These are phyloP conservation scores for Hybognathus amarus DNA, from an alignment of 2,797 vertebrate species.

Conservation along the genomic window DNA sequence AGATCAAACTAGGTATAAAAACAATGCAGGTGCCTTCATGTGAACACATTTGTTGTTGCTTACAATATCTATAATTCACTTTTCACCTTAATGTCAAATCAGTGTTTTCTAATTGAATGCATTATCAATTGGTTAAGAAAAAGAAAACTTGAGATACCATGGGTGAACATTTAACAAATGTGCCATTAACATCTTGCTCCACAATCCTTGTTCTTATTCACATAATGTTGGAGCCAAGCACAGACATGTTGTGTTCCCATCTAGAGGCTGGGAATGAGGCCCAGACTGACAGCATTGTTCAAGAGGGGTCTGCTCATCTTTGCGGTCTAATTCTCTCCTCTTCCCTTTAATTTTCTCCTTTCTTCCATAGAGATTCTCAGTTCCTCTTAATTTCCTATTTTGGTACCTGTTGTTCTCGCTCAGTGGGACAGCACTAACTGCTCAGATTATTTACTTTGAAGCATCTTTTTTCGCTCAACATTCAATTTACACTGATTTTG, in stretches of 20 bases:
- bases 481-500: background rate
- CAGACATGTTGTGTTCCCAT: constrained; percentile 53
- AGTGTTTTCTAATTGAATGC: constrained; percentile 65
- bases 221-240: constrained; percentile 43
- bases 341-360: constrained; percentile 45
- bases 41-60: background rate
- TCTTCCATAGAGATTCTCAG: constrained; percentile 60
- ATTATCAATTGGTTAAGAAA: constrained; percentile 70
- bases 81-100: constrained; percentile 62
- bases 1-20: background rate
- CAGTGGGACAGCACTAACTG: constrained; percentile 9
- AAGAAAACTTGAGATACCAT: constrained; percentile 51
- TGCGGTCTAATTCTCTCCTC: constrained; percentile 27
- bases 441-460: constrained; percentile 13
- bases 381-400: constrained; percentile 15
- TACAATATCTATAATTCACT: background rate
- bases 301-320: constrained; percentile 36
- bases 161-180: constrained; percentile 46
- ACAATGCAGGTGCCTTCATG: background rate
- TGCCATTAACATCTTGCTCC: constrained; percentile 39
- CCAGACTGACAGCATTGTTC: constrained; percentile 40
- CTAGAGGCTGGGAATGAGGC: constrained; percentile 27
- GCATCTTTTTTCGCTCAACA: background rate
- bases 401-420: constrained; percentile 33
- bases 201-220: constrained; percentile 57